Evolutionary conservation across 64 coral and sea anemone genomes (phyloP).

Genomic region (Stylophora pistillata): DNA sequence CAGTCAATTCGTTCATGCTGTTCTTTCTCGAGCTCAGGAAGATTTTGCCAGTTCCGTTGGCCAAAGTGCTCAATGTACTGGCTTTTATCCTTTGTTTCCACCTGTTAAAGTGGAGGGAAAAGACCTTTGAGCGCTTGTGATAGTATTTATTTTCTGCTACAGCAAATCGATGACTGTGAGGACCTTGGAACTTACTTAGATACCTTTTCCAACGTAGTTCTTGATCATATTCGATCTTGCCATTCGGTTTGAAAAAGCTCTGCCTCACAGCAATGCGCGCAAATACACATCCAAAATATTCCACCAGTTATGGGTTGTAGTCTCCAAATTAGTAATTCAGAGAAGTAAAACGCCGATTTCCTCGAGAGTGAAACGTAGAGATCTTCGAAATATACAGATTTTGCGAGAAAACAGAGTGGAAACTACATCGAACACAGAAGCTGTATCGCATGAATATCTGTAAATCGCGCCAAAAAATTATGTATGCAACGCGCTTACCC

Average conservation of each 20-base stretch:
- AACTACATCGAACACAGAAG: no score
- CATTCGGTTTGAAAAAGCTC: background rate
- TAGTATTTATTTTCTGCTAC: constrained; percentile 7
- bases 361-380: background rate
- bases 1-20: no score
- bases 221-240: constrained; percentile 17
- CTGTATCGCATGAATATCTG: no score
- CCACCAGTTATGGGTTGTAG: background rate
- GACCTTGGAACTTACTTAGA: background rate
- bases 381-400: background rate
- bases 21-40: no score
- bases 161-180: background rate
- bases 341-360: no score
- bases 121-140: constrained; percentile 1
- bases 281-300: background rate
- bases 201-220: constrained; percentile 11
- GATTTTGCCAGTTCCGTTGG: no score
- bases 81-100: no score
- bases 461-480: no score
- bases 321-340: background rate
- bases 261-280: background rate
- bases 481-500: no score
- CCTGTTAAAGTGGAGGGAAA: constrained; percentile 15
- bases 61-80: no score
- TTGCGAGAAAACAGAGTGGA: no score